Evolutionary conservation across 2,888 invertebrate genomes (phyloP), one percentile per base, ranked within the genome.

Genomic region (Caradrina kadenii): DNA sequence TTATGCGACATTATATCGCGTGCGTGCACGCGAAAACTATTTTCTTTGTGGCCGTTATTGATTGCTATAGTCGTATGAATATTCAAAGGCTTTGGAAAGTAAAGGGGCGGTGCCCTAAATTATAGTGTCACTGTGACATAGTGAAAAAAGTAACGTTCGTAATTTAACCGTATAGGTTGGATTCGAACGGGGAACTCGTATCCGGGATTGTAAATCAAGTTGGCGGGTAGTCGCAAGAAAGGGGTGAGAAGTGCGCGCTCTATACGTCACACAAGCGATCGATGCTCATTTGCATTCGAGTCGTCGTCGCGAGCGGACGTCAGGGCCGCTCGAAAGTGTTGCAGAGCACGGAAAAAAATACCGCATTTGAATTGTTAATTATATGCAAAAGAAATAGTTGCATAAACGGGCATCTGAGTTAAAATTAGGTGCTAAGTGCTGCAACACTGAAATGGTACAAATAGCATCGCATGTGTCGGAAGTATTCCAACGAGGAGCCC

Each of bases 1-100:
- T 95, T 94, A 94, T 93, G 93, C 94, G 95, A 94, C 94, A 94
- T 89, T 88, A 89, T 91, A 93, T 96, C 92, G 95, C 95, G 95
- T 95, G 95, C 93, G 91, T 90, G 92, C 95, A 95, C 95, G 95
- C 94, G 93, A 95, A 95, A 95, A 94, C 93, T 93, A 94, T 93
- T 93, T 89, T 93, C 93, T 93, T 92, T 93, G 93, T 93, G 89
- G 90, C 90, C 89, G 92, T 93, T 96, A 96, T 96, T 95, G 95
- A 96, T 95, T 95, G 93, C 94, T 93, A 93, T 93, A 93, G 92
- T 91, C 92, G 91, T 95, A 96, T 96, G 95, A 96, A 96, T 96
- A 95, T 96, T 96, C 96, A 96, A 90, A 92, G 87, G 87, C 91
- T 95, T 94, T 90, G 93, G 90, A 93, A 94, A 93, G 93, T 93